These are phyloP conservation scores for Xiphophorus maculatus DNA, from an alignment of 2,113 vertebrate genomes.

Conservation along the genomic window DNA sequence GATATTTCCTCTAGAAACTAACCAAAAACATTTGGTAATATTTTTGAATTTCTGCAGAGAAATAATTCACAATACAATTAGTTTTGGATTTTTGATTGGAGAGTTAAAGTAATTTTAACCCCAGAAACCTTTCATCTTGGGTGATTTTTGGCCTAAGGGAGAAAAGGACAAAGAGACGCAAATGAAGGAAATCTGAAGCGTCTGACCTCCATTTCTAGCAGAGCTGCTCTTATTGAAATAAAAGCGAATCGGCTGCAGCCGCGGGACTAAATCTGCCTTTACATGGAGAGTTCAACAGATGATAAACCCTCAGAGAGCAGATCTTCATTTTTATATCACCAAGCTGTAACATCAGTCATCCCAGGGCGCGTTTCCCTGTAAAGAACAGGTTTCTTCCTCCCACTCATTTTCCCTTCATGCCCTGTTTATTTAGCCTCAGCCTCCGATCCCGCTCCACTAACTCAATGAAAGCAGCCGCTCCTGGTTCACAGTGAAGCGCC, in stretches of 20 bases:
- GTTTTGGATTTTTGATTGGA: too few relatives aligned
- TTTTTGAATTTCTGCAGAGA: too few relatives aligned
- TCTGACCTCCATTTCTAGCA: neutral
- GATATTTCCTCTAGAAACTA: too few relatives aligned
- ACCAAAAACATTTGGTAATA: too few relatives aligned
- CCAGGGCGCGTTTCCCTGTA: neutral
- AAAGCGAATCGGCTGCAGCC: constrained; percentile 11
- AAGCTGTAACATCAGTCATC: neutral
- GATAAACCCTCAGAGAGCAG: neutral
- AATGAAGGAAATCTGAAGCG: neutral
- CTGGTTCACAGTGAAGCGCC: neutral
- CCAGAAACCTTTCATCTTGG: too few relatives aligned
- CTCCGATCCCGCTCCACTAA: neutral
- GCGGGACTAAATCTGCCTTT: constrained; percentile 4
- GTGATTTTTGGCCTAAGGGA: too few relatives aligned
- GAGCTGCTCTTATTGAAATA: neutral
- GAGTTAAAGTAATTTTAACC: too few relatives aligned
- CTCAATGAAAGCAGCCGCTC: neutral
- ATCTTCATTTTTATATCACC: neutral
- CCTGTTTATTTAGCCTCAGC: constrained; percentile 1
- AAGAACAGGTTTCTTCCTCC: neutral
- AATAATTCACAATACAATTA: too few relatives aligned
- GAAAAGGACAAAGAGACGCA: too few relatives aligned
- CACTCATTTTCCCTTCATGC: neutral
- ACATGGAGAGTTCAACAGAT: constrained; percentile 8